Conservation (phyloP, 2,797 vertebrate genomes). For the Takifugu rubripes region DNA sequence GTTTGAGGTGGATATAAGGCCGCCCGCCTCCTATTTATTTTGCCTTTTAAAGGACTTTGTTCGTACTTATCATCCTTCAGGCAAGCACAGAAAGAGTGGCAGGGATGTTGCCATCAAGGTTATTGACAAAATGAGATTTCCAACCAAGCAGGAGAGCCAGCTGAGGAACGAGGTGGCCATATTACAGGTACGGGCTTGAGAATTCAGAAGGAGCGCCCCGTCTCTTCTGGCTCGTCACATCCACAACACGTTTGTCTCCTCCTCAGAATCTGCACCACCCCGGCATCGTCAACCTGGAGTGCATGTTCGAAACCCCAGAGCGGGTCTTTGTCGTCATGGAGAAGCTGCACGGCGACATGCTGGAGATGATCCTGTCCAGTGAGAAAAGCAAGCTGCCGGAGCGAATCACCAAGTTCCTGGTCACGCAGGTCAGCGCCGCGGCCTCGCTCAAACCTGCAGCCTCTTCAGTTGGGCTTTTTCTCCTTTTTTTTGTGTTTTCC, state of each 20-base stretch:
- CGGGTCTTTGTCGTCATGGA: slow-evolving; percentile 98
- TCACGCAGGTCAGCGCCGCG: slow-evolving; percentile 85
- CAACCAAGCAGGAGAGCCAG: slow-evolving; percentile 98
- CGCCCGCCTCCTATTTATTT: not conserved
- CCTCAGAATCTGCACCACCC: slow-evolving; percentile 94
- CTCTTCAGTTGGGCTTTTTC: not conserved
- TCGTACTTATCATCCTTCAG: slow-evolving; percentile 51
- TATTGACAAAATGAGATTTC: slow-evolving; percentile 98
- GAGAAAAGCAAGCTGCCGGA: slow-evolving; percentile 97
- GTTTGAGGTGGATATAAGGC: not conserved
- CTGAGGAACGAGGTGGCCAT: slow-evolving; percentile 97
- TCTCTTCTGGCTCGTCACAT: not conserved
- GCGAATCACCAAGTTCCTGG: slow-evolving; percentile 94
- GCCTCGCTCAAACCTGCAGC: too few species aligned
- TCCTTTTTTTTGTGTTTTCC: slow-evolving; percentile 2
- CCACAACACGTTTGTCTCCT: not conserved
- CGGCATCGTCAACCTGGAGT: slow-evolving; percentile 97
- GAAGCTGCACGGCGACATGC: slow-evolving; percentile 97
- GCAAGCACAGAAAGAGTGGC: slow-evolving; percentile 96
- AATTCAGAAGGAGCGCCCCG: not conserved
- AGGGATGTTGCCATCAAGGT: slow-evolving; percentile 98
- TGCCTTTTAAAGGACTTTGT: not conserved
- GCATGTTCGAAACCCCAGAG: slow-evolving; percentile 98
- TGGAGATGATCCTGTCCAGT: slow-evolving; percentile 97
- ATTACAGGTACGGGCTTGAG: slow-evolving; percentile 82